Base-by-base conservation (phyloP, 2,113 vertebrate species). In the Lampris megalopsis region DNA sequence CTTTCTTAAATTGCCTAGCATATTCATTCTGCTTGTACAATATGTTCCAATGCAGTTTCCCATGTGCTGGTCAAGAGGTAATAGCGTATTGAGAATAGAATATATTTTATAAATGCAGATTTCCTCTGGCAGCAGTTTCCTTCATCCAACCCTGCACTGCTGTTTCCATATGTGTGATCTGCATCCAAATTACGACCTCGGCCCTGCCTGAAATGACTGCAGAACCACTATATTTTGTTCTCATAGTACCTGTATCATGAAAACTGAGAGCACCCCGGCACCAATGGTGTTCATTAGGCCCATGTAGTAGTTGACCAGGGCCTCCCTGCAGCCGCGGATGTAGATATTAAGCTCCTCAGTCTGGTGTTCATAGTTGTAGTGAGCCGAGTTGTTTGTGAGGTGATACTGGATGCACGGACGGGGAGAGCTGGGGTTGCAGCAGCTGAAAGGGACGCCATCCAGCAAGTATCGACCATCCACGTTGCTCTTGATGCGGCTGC, bases 361-460 rank as follows among this genome's bases (percentile, higher is more conserved):
- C 82, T 95, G 89, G 67, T 94, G 91, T 8, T 94, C 94, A n/a
- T 95, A 95, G 81, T 91, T 95, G 79, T 95, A 95, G 85, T 96
- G 94, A 47, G 94, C 94, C 0, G 94, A 93, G 92, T 94, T 94
- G 83, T 96, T 96, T 85, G 94, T 94, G 79, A 96, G 85, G 9
- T 88, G 92, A 68, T 89, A 82, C 83, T 95, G 95, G 79, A 95
- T 95, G 86, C 95, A 95, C 3, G 95, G 95, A 35, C 95, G 84
- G 0, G 95, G 95, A 70, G 94, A 95, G 83, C 79, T 90, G 62
- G 95, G 95, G 82, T 95, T 95, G 62, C 95, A 96, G 89, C 95
- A 96, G 53, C 95, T 96, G 89, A 96, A 96, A 0, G 95, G 95
- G 54, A 95, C 95, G 9, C 93, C 93, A 8, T 95, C 95, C 5